Base-by-base conservation (phyloP, 2,797 vertebrate genomes). In the Orestias chungarensis region DNA sequence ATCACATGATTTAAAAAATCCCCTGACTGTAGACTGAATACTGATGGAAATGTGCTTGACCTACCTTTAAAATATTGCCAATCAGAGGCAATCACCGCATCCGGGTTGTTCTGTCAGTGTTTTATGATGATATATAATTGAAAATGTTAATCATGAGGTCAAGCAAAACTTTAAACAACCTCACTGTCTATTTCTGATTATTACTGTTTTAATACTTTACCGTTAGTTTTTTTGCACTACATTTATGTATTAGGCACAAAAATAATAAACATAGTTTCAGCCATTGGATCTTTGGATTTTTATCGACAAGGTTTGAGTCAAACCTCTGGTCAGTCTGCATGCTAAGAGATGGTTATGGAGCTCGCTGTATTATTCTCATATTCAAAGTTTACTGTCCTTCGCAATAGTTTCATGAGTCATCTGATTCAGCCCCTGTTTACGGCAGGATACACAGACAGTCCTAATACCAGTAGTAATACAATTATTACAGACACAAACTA, bases 11-110 rank as follows among this genome's bases (percentile, higher is more conserved):
- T 40, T 64, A n/a, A 71, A 55, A 54, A 25, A n/a, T 59, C 70
- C 73, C 67, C 79, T 73, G 59, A 76, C 76, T 74, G 59, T 55
- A 27, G 47, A 73, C 70, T 54, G 4, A 49, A 66, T 62, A 31
- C 62, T 29, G 29, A 42, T 64, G 75, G 23, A 18, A 3, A 69
- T 66, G 35, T 17, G 0, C 25, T 3, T 20, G 54, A 59, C 40
- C 12, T 14, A 38, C 33, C 23, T 33, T 46, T 31, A 2, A 25
- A 67, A 31, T n/a, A 0, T 67, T 64, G 11, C 65, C 44, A 38
- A 47, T 47, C 54, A 44, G 38, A 27, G 43, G 20, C 18, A 0
- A 17, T 44, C 64, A 43, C 8, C 3, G 0, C 4, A 44, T 17
- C n/a, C n/a, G n/a, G n/a, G n/a, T n/a, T n/a, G n/a, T n/a, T n/a